Base-by-base conservation (phyloP, 2,888 invertebrate genomes). In the Oegoconia quadripuncta region DNA sequence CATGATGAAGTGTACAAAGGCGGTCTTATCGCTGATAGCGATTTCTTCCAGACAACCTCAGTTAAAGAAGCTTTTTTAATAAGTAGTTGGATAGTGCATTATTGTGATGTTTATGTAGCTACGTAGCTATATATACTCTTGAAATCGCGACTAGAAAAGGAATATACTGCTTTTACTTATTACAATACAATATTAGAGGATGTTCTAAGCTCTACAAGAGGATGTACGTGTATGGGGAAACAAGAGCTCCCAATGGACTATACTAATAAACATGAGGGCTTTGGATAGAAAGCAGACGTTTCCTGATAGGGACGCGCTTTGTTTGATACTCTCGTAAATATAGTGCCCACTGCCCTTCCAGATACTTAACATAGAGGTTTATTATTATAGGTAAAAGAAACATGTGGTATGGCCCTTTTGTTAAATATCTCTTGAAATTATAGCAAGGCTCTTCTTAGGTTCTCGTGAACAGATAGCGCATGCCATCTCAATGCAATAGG, bases 221-320 rank as follows among this genome's bases (percentile, higher is more conserved):
- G n/a, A n/a, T n/a, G n/a, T n/a, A 39, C 39, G 45, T 49, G 49
- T 54, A 48, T 47, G 46, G 56, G 48, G 65, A 56, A 60, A 59
- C 59, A 62, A 66, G 71, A 69, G 73, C 62, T 50, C 65, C 64
- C 67, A 60, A 56, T 48, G 62, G 72, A 76, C 79, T 65, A 61
- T 58, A 72, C 65, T 59, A 78, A 82, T 78, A 86, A 86, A 86
- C 86, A 84, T 51, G 48, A 54, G 66, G 55, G 59, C 53, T 50
- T 49, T 46, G 55, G 86, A 86, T 71, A 81, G 66, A 77, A 78
- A 81, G 68, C 86, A 86, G 84, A 84, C 75, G 75, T 61, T 50
- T 49, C 55, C 52, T 59, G 47, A 52, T 53, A 53, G 62, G 68
- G 65, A 59, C 64, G 59, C 65, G 59, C 71, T 80, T 79, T 83